Conservation (phyloP, 2,888 invertebrate species). For the Ormyrus labotus region DNA sequence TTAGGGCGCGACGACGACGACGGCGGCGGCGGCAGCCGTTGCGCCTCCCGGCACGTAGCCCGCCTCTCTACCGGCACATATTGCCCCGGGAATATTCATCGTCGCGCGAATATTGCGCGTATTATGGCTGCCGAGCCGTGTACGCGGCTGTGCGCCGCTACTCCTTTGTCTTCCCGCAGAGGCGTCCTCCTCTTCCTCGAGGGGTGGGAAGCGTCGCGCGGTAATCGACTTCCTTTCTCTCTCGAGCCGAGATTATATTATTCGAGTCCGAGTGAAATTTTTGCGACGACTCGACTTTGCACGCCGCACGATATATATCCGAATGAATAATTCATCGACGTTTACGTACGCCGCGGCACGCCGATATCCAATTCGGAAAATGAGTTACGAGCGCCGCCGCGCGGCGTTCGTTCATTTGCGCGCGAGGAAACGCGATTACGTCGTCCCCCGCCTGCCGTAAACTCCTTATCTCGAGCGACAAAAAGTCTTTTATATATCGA, state of each 20-base stretch:
- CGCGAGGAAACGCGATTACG: slow-evolving; percentile 6
- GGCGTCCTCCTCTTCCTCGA: slow-evolving; percentile 21
- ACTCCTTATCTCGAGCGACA: slow-evolving; percentile 26
- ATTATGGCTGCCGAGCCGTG: slow-evolving; percentile 21
- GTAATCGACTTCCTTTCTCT: slow-evolving; percentile 55
- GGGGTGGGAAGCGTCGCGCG: slow-evolving; percentile 24
- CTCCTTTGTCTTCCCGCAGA: slow-evolving; percentile 48
- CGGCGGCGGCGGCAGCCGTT: slow-evolving; percentile 55
- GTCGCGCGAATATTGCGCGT: slow-evolving; percentile 49
- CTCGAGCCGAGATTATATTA: neutral
- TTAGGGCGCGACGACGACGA: slow-evolving; percentile 61
- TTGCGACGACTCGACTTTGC: too few species aligned
- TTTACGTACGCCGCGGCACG: neutral
- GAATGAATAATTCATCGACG: too few species aligned
- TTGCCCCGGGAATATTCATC: slow-evolving; percentile 58
- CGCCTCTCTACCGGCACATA: neutral
- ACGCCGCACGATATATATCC: too few species aligned
- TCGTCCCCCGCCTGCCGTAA: slow-evolving; percentile 10
- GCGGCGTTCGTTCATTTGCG: slow-evolving; percentile 24
- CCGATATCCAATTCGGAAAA: slow-evolving; percentile 18
- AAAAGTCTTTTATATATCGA: slow-evolving; percentile 29
- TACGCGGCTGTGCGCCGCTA: slow-evolving; percentile 8
- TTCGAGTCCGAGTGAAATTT: too few species aligned
- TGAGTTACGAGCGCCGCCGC: slow-evolving; percentile 8
- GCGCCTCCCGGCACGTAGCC: slow-evolving; percentile 59